A percentile compares a stretch with the other conserved stretches of the same genome.
phyloP scores from a whole-genome alignment of 2,113 vertebrate species.

The Sorex araneus region DNA sequence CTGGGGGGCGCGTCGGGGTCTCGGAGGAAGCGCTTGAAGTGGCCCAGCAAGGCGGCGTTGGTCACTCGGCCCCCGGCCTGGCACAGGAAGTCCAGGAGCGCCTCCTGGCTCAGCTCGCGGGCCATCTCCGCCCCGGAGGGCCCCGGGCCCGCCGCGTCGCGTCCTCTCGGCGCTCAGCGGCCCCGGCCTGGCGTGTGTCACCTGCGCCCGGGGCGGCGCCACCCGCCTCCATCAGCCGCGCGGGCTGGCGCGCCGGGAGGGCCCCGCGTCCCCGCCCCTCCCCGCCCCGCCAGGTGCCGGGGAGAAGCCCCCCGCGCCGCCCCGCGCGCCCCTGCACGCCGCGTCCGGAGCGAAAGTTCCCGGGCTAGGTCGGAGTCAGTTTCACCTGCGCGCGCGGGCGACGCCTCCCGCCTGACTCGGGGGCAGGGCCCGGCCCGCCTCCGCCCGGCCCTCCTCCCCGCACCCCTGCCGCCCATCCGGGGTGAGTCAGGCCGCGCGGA shows the following conservation, averaged over 20 bases:
- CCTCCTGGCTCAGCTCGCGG: conserved; percentile 92
- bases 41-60: conserved; percentile 92
- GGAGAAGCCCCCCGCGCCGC: background rate
- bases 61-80: conserved; percentile 90
- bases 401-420: conserved; percentile 69
- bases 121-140: conserved; percentile 89
- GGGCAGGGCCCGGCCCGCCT: conserved; percentile 73
- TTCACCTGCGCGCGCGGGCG: conserved; percentile 76
- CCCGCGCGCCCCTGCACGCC: background rate
- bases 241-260: background rate
- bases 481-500: conserved; percentile 59
- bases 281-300: background rate
- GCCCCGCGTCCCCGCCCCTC: background rate
- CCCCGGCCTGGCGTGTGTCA: conserved; percentile 56
- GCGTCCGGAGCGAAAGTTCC: conserved; percentile 50
- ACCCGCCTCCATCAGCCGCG: conserved; percentile 43
- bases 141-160: background rate
- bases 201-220: conserved; percentile 67
- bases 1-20: conserved; percentile 87
- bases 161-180: background rate
- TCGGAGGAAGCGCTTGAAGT: conserved; percentile 92
- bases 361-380: conserved; percentile 73
- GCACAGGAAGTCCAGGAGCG: conserved; percentile 93
- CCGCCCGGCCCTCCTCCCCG: conserved; percentile 70
- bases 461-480: conserved; percentile 41